A percentile compares a stretch with the other conserved stretches of the same genome.
Evolutionary conservation across 1,140 invertebrate genomes (phyloP).

Genomic region (Neoseiulus cucumeris): DNA sequence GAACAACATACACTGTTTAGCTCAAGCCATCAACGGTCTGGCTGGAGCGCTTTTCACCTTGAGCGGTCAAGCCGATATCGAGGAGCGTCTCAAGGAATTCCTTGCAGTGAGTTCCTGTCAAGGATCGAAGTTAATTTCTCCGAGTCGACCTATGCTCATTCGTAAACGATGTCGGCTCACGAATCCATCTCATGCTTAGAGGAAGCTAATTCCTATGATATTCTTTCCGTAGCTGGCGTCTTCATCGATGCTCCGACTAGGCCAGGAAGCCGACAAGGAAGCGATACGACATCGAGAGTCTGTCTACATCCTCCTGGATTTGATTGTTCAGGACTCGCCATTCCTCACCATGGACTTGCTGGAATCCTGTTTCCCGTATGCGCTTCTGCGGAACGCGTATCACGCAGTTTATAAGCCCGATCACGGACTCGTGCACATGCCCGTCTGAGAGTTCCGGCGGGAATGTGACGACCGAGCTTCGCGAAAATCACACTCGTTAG

Average conservation of each 20-base stretch:
- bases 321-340: constrained; percentile 87
- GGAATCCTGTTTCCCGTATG: constrained; percentile 94
- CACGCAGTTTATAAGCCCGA: constrained; percentile 65
- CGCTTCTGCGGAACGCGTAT: constrained; percentile 84
- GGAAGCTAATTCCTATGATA: neutral
- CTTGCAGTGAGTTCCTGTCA: constrained; percentile 42
- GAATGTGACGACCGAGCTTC: too few relatives aligned
- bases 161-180: constrained; percentile 13
- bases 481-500: too few relatives aligned
- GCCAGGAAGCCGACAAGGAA: constrained; percentile 87
- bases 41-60: constrained; percentile 91
- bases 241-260: constrained; percentile 74
- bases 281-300: constrained; percentile 80
- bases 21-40: constrained; percentile 84
- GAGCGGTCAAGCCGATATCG: constrained; percentile 80
- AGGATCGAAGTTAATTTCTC: neutral
- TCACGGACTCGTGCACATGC: constrained; percentile 9
- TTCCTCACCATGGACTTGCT: constrained; percentile 93
- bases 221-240: constrained; percentile 47
- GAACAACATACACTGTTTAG: constrained; percentile 96
- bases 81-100: constrained; percentile 95
- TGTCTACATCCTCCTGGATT: constrained; percentile 79
- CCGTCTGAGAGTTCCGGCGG: too few relatives aligned
- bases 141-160: neutral
- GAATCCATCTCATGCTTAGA: constrained; percentile 11